Conservation (phyloP, 2,888 invertebrate species). For the Nomada flava region DNA sequence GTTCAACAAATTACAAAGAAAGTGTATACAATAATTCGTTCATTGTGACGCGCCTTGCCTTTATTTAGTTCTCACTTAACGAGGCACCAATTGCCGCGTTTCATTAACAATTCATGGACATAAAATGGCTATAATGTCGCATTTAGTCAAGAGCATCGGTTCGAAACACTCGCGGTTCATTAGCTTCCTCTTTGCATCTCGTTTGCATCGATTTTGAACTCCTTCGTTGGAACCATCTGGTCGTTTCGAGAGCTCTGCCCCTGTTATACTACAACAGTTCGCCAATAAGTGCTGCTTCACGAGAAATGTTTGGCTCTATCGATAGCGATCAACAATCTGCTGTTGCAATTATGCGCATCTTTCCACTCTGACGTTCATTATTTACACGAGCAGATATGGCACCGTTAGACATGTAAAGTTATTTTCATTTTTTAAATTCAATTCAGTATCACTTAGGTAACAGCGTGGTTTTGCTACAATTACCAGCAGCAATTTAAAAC, state of each 20-base stretch:
- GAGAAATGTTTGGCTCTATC: conserved; percentile 6
- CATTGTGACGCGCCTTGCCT: too few species aligned
- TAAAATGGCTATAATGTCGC: conserved; percentile 19
- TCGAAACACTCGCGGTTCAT: conserved; percentile 55
- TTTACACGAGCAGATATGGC: neutral
- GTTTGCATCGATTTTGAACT: conserved; percentile 48
- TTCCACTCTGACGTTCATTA: neutral
- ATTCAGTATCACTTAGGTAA: neutral
- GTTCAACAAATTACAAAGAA: neutral
- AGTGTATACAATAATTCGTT: neutral
- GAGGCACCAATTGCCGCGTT: conserved; percentile 2
- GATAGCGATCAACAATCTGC: conserved; percentile 26
- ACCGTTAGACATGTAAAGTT: too few species aligned
- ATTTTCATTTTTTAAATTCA: neutral
- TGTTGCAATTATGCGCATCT: neutral
- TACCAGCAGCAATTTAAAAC: too few species aligned
- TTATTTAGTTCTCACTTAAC: too few species aligned
- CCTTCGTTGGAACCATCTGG: conserved; percentile 23
- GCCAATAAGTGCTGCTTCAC: conserved; percentile 3
- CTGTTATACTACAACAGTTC: conserved; percentile 20
- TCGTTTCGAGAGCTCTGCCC: conserved; percentile 2
- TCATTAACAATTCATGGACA: conserved; percentile 20
- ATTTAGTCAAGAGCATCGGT: conserved; percentile 3
- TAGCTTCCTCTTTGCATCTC: conserved; percentile 63
- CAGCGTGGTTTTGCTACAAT: neutral